Conservation (phyloP, 2,113 vertebrate genomes). For the Alethe castanea region DNA sequence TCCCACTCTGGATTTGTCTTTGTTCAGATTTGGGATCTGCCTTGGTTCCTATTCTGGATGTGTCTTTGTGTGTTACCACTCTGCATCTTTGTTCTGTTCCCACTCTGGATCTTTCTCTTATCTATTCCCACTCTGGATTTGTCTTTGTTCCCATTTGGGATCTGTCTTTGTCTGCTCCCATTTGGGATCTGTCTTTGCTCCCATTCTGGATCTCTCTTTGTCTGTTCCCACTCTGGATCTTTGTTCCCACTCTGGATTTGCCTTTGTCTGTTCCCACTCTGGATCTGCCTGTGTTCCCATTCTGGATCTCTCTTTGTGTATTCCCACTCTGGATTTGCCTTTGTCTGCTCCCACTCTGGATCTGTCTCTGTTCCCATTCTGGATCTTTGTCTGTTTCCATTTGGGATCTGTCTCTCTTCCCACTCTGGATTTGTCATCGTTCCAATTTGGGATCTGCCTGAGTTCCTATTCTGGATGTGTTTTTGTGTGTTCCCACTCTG, state of each 20-base stretch:
- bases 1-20: not conserved
- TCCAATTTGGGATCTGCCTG: not conserved
- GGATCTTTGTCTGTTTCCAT: not conserved
- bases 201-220: no score
- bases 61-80: no score
- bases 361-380: not conserved
- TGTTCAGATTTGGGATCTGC: no score
- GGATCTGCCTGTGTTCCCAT: fast-evolving
- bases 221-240: no score
- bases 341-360: not conserved
- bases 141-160: not conserved
- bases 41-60: no score
- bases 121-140: no score
- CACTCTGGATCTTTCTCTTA: no score
- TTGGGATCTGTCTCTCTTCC: not conserved
- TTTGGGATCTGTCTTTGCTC: no score
- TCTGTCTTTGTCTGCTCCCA: not conserved
- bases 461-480: not conserved
- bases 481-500: no score
- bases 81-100: no score
- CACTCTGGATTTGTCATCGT: not conserved
- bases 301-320: not conserved
- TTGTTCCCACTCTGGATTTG: not conserved
- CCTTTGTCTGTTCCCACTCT: not conserved
- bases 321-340: not conserved